Conservation (phyloP, 2,113 vertebrate species). For the Macquaria ambigua region DNA sequence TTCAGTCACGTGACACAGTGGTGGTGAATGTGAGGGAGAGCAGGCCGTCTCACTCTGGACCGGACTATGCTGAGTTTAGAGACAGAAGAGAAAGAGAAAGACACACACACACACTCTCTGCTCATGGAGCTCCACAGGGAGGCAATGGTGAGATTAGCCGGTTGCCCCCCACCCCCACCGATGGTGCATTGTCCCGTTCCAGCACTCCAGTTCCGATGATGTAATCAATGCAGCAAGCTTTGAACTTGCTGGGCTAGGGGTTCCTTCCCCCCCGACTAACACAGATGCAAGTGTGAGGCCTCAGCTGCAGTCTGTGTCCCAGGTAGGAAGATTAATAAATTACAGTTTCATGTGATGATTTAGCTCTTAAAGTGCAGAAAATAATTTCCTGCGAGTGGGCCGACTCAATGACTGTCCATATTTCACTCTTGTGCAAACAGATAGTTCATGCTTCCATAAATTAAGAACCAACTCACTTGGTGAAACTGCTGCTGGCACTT, state of each 20-base stretch:
- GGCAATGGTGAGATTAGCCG: constrained; percentile 65
- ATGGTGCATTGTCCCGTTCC: constrained; percentile 88
- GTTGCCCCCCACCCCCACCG: constrained; percentile 42
- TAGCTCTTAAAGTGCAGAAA: constrained; percentile 26
- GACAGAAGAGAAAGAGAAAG: constrained; percentile 32
- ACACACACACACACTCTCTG: constrained; percentile 7
- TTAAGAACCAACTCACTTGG: constrained; percentile 44
- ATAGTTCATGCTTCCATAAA: constrained; percentile 39
- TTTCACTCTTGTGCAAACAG: constrained; percentile 45
- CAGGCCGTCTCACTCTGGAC: constrained; percentile 55
- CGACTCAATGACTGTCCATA: constrained; percentile 22
- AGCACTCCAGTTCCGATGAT: constrained; percentile 85
- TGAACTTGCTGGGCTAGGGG: constrained; percentile 84
- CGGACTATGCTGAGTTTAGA: constrained; percentile 60
- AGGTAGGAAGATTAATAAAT: constrained; percentile 49
- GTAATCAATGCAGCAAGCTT: constrained; percentile 90
- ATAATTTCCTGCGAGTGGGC: constrained; percentile 37
- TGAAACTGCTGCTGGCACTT: constrained; percentile 49
- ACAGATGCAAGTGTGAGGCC: constrained; percentile 59
- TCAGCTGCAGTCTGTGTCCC: constrained; percentile 49
- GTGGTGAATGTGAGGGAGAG: constrained; percentile 43
- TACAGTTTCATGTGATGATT: constrained; percentile 35
- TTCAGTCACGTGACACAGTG: constrained; percentile 70
- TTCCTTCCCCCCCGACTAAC: constrained; percentile 49
- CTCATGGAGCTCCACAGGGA: constrained; percentile 56